Conservation (phyloP, 1,140 invertebrate genomes). For the Hyles euphorbiae region DNA sequence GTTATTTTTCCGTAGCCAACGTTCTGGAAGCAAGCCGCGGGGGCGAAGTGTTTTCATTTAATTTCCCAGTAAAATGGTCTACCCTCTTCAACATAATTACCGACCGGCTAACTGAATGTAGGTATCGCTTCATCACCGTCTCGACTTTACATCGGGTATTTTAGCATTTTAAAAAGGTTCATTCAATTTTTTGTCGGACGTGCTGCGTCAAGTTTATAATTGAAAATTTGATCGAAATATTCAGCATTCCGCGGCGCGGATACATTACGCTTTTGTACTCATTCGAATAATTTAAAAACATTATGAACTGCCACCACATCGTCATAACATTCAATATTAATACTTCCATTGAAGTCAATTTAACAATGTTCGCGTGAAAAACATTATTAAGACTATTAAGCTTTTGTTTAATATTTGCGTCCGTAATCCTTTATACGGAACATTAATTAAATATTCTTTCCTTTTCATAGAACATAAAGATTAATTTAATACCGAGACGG, state of each 20-base stretch:
- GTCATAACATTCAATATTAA: no score
- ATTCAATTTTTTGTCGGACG: constrained; percentile 18
- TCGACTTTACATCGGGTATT: constrained; percentile 27
- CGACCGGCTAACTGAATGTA: constrained; percentile 30
- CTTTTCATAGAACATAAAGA: no score
- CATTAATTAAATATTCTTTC: no score
- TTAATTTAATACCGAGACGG: not conserved
- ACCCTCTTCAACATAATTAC: constrained; percentile 49
- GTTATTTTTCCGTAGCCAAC: constrained; percentile 37
- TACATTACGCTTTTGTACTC: no score
- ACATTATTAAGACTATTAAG: no score
- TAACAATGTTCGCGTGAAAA: no score
- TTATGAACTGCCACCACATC: no score
- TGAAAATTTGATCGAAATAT: constrained; percentile 2
- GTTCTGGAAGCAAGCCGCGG: constrained; percentile 25
- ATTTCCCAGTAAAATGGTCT: constrained; percentile 51
- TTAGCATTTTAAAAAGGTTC: constrained; percentile 32
- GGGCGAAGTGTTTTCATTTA: constrained; percentile 56
- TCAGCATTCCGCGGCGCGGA: no score
- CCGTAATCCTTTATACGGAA: no score
- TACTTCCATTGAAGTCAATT: no score
- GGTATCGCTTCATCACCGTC: constrained; percentile 32
- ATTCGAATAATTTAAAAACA: no score
- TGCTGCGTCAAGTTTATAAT: constrained; percentile 5
- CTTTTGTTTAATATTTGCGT: no score